A percentile compares a stretch with the other conserved stretches of the same genome.
Conservation (phyloP, 2,113 vertebrate genomes). For the Podarcis muralis region DNA sequence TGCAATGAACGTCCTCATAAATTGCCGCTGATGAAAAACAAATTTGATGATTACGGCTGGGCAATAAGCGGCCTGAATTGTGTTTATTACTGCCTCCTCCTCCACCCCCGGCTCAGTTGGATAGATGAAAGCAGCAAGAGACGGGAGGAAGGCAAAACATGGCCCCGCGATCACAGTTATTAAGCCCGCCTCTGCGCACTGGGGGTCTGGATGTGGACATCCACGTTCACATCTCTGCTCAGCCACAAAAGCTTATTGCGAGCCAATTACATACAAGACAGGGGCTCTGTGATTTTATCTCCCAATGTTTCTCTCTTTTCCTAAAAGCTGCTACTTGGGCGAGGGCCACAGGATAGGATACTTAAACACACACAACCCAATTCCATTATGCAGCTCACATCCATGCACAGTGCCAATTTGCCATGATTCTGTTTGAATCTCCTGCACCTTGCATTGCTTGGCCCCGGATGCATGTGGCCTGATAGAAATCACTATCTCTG, state of each 20-base stretch:
- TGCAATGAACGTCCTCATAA: neutral
- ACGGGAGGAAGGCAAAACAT: neutral
- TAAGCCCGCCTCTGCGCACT: neutral
- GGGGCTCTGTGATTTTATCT: neutral
- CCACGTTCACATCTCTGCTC: neutral
- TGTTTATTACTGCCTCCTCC: neutral
- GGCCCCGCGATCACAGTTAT: neutral
- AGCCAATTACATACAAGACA: neutral
- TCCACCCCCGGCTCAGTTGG: neutral
- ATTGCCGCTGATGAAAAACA: slow-evolving; percentile 24
- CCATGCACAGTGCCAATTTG: neutral
- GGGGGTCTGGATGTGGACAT: neutral
- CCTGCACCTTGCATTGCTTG: no score
- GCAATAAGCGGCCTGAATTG: accelerated
- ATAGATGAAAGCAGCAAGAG: neutral
- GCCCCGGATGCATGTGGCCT: neutral
- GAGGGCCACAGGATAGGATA: neutral
- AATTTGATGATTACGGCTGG: slow-evolving; percentile 4
- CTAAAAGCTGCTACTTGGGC: neutral
- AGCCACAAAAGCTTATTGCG: neutral
- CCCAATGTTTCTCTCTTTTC: neutral
- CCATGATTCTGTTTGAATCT: neutral
- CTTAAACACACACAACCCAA: neutral
- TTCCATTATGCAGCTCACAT: neutral
- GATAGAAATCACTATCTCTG: neutral